Base-by-base conservation (phyloP, 2,113 vertebrate species). In the Thunnus maccoyii region DNA sequence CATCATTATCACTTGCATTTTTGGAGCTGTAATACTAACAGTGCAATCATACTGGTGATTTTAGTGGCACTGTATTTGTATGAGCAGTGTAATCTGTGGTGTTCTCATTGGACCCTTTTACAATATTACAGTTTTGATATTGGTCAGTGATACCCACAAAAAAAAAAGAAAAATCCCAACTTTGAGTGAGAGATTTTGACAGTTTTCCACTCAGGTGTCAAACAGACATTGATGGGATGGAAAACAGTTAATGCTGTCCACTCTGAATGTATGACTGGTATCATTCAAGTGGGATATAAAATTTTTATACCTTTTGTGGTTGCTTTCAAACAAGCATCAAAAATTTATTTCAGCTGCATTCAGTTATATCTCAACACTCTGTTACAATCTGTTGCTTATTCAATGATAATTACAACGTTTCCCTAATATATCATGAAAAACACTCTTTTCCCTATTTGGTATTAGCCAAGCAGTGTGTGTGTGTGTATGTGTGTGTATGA, bases 401-500 rank as follows among this genome's bases (percentile, higher is more conserved):
- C 15, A 70, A 22, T 18, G 25, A 12, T 65, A 72, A 70, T 72
- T 22, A 55, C 12, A 16, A 17, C 30, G 16, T 25, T 46, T 20
- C 3, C 13, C 47, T 17, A 52, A 72, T n/a, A 57, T 16, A 78
- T 63, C 13, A 36, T 15, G 12, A 57, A 55, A 64, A n/a, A 46
- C 47, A 62, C 13, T 22, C 22, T 22, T 60, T 71, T 22, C 69
- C 65, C 71, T 78, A 65, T 80, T 76, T 78, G 62, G 56, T 67
- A n/a, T 0, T 47, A 72, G 51, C 55, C 30, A 20, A 48, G 61
- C 51, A 68, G 18, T 20, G 47, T 61, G 41, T 30, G 14, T 44
- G 76, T 27, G 69, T 22, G 18, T 56, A 20, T 63, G 46, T 44
- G 57, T 60, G 58, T 46, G 20, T 7, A 11, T 18, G 69, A 79